Evolutionary conservation across 2,113 vertebrate genomes (phyloP), one percentile per base, ranked within the genome.

Genomic region (Nycticryphes semicollaris): DNA sequence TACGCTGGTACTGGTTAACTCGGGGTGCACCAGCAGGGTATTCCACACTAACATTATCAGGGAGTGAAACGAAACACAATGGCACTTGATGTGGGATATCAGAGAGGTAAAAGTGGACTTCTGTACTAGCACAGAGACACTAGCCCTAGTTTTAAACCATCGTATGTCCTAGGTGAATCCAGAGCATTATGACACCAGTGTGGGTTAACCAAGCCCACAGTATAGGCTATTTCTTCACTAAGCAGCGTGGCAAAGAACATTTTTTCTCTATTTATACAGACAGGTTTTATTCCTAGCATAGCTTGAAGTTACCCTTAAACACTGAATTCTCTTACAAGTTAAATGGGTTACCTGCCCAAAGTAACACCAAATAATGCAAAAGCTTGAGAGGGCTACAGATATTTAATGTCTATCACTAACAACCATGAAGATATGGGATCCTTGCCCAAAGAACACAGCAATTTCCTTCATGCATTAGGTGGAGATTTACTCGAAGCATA

Each of bases 1-100:
- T 45, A 7, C 1, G 16, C 9, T 0, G 1, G 51, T 22, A 56
- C 8, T 0, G 0, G 28, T 2, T 21, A 66, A 35, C 20, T 35
- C 48, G 0, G 30, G 12, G 30, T 10, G 33, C 47, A 39, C 0
- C 2, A 35, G 21, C 20, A 66, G 9, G 6, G 17, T 18, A 12
- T 9, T 62, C 59, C 48, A 18, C 2, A 48, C n/a, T 80, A 82
- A 50, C 35, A 10, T 1, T 18, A 69, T 27, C 45, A 69, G 22
- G 24, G 12, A 66, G 27, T 3, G n/a, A 69, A 90, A 64, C 2
- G 6, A 60, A 78, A 28, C 30, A 81, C 39, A 70, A 4, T 1
- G 70, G 51, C 21, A 12, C 6, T 41, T 33, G 28, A 81, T 28
- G 30, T 21, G 33, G 30, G 50, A n/a, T 14, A 64, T 25, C 3